Base-by-base conservation (phyloP, 2,113 vertebrate species). In the Turnix velox region DNA sequence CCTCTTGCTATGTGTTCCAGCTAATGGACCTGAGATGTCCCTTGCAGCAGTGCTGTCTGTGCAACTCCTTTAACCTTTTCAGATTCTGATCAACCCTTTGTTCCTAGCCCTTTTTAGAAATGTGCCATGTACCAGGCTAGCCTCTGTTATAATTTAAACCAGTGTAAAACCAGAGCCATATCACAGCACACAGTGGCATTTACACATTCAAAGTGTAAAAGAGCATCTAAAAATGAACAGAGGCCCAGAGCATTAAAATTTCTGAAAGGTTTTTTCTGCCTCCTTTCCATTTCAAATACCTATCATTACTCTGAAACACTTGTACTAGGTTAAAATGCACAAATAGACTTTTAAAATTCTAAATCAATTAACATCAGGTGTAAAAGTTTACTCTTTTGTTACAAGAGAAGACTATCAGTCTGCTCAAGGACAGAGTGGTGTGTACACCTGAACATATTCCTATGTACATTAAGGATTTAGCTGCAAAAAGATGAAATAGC, bases 51-150 rank as follows among this genome's bases (percentile, higher is more conserved):
- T 6, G 52, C 69, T 94, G 77, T 59, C 79, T 92, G 69, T 49
- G 40, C 73, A 91, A 65, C 57, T 94, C 90, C 72, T 92, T 88
- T 93, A 93, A 94, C 86, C 77, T 93, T 96, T 94, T 93, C 88
- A 87, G 80, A 95, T 93, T 93, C 77, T 46, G 33, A 92, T 61
- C 77, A 49, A 87, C 84, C 74, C 80, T 91, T 95, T 87, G 37
- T 88, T 95, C 80, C 66, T 7, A 84, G 77, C 11, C 39, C 45
- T 81, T 93, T 93, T 93, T 62, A 91, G 77, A 93, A 92, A 61
- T 1, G 0, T 71, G 40, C 37, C 86, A 71, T 24, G 40, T 84
- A 81, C 84, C 80, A 80, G 65, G 68, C 33, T 86, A 90, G 84
- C 59, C 73, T 81, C 79, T 71, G 68, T 86, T 88, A 59, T 49